These are phyloP conservation scores for Stigmatopora argus DNA, from an alignment of 2,113 vertebrate genomes.

Conservation along the genomic window DNA sequence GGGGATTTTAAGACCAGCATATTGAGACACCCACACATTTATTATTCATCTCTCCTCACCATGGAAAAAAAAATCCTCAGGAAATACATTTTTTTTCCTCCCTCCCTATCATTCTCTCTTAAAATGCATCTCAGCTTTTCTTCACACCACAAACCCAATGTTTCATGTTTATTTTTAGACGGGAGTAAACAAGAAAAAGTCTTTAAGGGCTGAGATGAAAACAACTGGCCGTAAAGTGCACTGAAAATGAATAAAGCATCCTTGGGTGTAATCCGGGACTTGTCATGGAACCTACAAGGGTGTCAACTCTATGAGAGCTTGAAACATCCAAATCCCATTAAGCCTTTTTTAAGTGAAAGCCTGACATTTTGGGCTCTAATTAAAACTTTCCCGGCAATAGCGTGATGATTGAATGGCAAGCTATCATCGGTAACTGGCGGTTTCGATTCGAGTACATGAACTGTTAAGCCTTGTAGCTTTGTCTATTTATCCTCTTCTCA, in stretches of 20 bases:
- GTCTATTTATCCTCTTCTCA: slow-evolving; percentile 37
- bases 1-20: slow-evolving; percentile 46
- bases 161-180: slow-evolving; percentile 68
- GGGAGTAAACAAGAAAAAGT: slow-evolving; percentile 56
- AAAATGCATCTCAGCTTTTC: slow-evolving; percentile 50
- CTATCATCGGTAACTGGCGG: slow-evolving; percentile 63
- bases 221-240: slow-evolving; percentile 58
- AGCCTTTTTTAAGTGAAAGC: slow-evolving; percentile 61
- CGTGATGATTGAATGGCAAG: slow-evolving; percentile 58
- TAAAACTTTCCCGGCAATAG: slow-evolving; percentile 65
- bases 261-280: slow-evolving; percentile 56
- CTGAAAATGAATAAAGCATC: slow-evolving; percentile 64
- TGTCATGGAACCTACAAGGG: slow-evolving; percentile 53
- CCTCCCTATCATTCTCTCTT: slow-evolving; percentile 35
- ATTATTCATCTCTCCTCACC: slow-evolving; percentile 56
- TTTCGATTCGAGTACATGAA: slow-evolving; percentile 45
- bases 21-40: slow-evolving; percentile 57
- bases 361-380: slow-evolving; percentile 75
- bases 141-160: slow-evolving; percentile 61
- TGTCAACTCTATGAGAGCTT: slow-evolving; percentile 52
- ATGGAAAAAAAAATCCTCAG: slow-evolving; percentile 15
- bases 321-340: slow-evolving; percentile 73
- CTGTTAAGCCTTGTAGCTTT: slow-evolving; percentile 23
- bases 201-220: slow-evolving; percentile 58
- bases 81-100: slow-evolving; percentile 19